Evolutionary conservation across 2,888 invertebrate species (phyloP).

Genomic region (Drosophila trichaetosa): DNA sequence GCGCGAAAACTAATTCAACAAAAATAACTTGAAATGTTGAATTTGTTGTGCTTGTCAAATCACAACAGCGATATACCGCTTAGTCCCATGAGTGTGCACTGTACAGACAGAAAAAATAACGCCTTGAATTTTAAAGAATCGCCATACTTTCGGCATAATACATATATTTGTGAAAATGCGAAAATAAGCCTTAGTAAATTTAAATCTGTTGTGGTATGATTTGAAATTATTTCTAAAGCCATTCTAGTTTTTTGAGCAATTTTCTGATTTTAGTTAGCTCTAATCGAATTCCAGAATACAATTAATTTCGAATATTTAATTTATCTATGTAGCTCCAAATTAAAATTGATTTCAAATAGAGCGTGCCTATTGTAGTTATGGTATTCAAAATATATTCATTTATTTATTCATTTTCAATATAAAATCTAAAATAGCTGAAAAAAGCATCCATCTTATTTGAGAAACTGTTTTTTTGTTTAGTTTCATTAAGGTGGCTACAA

Average conservation of each 20-base stretch:
- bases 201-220: neutral
- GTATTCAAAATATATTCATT: neutral
- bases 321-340: neutral
- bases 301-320: neutral
- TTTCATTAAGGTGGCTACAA: accelerated
- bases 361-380: neutral
- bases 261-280: neutral
- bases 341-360: neutral
- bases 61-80: conserved; percentile 18
- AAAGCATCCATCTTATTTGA: neutral
- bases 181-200: neutral
- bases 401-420: neutral
- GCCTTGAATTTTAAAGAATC: neutral
- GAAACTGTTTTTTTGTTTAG: neutral
- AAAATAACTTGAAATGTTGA: conserved; percentile 20
- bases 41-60: neutral
- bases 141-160: neutral
- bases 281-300: neutral
- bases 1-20: conserved; percentile 48
- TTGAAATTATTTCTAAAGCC: neutral
- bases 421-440: neutral
- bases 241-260: neutral
- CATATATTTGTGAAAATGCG: neutral
- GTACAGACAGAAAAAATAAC: neutral
- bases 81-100: neutral